Conservation (phyloP, 2,113 vertebrate species). For the Silurus glanis region DNA sequence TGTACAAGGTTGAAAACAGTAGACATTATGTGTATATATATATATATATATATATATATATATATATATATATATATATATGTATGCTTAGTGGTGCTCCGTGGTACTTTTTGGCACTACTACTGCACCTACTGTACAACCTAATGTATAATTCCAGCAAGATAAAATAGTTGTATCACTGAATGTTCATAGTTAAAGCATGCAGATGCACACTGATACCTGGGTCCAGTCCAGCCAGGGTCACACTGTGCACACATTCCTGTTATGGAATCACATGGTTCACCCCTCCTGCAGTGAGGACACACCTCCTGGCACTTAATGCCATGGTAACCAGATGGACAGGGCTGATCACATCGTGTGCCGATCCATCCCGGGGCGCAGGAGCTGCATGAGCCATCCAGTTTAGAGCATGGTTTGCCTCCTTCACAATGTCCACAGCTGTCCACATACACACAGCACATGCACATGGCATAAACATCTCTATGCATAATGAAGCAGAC, state of each 20-base stretch:
- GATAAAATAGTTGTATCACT: not conserved
- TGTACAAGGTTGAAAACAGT: no score
- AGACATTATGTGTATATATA: no score
- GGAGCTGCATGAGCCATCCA: conserved; percentile 80
- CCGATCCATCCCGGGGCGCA: conserved; percentile 88
- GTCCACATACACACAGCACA: not conserved
- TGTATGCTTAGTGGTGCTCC: no score
- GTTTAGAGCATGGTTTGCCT: conserved; percentile 71
- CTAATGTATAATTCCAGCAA: not conserved
- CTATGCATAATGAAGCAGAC: not conserved
- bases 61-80: no score
- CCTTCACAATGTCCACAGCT: conserved; percentile 86
- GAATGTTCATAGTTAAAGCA: not conserved
- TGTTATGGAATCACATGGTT: conserved; percentile 75
- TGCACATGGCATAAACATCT: not conserved
- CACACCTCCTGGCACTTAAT: conserved; percentile 77
- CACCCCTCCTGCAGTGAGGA: conserved; percentile 74
- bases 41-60: no score
- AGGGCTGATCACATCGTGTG: conserved; percentile 78
- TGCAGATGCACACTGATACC: conserved; percentile 65
- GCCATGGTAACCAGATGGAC: conserved; percentile 76
- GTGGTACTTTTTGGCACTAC: no score
- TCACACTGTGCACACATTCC: conserved; percentile 82
- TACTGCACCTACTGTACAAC: not conserved
- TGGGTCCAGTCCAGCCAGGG: conserved; percentile 80